Conservation (phyloP, 2,113 vertebrate genomes). For the Chrysochloris asiatica region DNA sequence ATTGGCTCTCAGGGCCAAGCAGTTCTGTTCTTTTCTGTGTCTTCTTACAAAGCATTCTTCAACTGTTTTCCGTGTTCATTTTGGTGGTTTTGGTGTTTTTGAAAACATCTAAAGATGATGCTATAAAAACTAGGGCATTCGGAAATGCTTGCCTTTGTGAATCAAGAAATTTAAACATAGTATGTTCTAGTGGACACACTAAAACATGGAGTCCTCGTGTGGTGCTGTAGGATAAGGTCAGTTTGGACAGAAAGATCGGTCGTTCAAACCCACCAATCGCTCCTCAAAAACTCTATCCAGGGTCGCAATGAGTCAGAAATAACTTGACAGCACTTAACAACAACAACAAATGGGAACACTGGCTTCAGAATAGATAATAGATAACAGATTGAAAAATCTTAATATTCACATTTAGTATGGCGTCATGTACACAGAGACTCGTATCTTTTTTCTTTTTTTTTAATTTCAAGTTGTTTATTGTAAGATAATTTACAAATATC, state of each 20-base stretch:
- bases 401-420: neutral
- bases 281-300: too few species aligned
- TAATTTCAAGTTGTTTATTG: too few species aligned
- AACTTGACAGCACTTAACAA: neutral
- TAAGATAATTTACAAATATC: too few species aligned
- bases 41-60: neutral
- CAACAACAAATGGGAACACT: neutral
- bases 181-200: neutral
- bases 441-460: too few species aligned
- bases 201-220: too few species aligned
- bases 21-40: slow-evolving; percentile 6
- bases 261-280: too few species aligned
- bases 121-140: neutral
- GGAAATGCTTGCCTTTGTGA: neutral
- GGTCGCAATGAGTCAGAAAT: too few species aligned
- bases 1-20: neutral
- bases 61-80: neutral
- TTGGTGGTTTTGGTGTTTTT: slow-evolving; percentile 1
- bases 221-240: too few species aligned
- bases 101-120: neutral
- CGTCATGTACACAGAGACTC: neutral
- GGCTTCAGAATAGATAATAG: neutral
- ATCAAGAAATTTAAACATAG: neutral
- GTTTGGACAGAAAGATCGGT: too few species aligned
- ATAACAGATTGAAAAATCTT: neutral